Conservation (phyloP, 2,113 vertebrate genomes). For the Elephas maximus region DNA sequence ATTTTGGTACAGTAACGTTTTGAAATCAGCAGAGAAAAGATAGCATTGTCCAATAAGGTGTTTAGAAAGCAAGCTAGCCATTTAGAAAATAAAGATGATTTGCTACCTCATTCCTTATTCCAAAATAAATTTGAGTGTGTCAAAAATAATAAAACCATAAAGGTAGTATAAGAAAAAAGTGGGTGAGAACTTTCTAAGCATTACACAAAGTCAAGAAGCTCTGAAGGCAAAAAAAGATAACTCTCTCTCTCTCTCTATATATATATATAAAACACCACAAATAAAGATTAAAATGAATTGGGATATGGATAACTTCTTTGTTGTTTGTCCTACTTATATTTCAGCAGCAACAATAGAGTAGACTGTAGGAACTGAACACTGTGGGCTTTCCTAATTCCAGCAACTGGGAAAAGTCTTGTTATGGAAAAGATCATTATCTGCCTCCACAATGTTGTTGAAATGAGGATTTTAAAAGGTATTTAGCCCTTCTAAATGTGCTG, state of each 20-base stretch:
- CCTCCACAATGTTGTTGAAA: neutral
- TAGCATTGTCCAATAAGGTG: neutral
- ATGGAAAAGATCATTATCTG: neutral
- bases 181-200: neutral
- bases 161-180: constrained; percentile 15
- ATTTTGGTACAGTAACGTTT: constrained; percentile 9
- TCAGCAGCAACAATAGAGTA: neutral
- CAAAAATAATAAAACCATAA: neutral
- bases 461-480: neutral
- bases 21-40: constrained; percentile 16
- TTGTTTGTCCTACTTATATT: neutral
- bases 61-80: neutral
- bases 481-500: neutral
- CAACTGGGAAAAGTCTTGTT: neutral
- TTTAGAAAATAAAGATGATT: constrained; percentile 6
- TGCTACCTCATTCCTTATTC: neutral
- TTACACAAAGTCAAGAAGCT: neutral
- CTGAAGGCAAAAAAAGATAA: neutral
- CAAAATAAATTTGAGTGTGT: constrained; percentile 34
- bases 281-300: neutral
- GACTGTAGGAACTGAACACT: neutral
- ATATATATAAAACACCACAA: neutral
- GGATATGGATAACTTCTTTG: neutral
- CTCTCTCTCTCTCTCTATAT: neutral
- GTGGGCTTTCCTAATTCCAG: neutral